Conservation (phyloP, 2,888 invertebrate genomes). For the Drosophila algonquin region DNA sequence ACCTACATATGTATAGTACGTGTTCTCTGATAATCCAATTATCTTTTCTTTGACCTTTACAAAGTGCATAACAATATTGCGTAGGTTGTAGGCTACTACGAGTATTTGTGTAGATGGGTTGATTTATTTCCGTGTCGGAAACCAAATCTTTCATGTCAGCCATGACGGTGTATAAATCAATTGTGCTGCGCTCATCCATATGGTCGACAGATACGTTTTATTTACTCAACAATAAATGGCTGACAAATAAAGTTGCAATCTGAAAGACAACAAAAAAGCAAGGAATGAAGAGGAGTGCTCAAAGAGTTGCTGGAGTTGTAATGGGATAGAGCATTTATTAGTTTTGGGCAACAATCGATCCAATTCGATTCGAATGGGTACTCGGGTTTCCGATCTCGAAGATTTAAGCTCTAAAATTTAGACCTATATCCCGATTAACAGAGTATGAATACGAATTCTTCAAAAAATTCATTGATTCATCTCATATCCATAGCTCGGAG, state of each 20-base stretch:
- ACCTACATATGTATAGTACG: conserved; percentile 13
- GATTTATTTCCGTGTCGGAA: neutral
- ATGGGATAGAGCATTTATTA: neutral
- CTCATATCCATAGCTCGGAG: too few species aligned
- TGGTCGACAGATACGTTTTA: conserved; percentile 55
- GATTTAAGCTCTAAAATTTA: too few species aligned
- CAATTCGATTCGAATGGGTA: neutral
- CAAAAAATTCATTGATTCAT: too few species aligned
- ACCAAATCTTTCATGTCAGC: too few species aligned
- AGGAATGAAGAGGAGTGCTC: conserved; percentile 32
- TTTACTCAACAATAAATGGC: conserved; percentile 56
- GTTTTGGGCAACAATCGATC: neutral
- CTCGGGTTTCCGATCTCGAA: too few species aligned
- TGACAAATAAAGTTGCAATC: conserved; percentile 46
- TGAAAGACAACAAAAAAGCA: conserved; percentile 25
- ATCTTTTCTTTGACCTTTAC: neutral
- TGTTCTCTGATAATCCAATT: conserved; percentile 19
- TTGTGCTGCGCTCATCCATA: conserved; percentile 50
- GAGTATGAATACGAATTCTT: too few species aligned
- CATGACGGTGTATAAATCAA: conserved; percentile 42
- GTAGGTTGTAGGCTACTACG: too few species aligned
- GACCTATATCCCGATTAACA: too few species aligned
- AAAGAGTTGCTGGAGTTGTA: conserved; percentile 21
- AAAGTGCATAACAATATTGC: neutral
- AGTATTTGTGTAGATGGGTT: too few species aligned